Evolutionary conservation across 2,888 invertebrate species (phyloP), one percentile per base, ranked within the genome.

Genomic region (Nomada fabriciana): DNA sequence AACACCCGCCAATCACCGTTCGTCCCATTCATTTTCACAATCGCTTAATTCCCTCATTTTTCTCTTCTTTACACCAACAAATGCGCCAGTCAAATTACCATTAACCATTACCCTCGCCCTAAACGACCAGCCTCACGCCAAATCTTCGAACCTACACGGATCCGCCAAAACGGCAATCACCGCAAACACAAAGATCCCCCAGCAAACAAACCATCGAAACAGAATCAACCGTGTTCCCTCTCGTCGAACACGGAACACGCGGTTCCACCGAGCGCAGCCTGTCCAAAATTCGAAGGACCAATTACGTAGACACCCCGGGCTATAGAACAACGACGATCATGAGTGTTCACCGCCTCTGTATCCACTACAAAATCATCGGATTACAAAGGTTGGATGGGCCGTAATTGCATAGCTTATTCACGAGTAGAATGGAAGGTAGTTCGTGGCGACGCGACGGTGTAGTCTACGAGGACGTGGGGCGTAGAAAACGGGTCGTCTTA

Each of bases 401-500:
- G 86, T 89, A 90, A 91, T 91, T 87, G 89, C 88, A 86, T 80
- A 86, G 79, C 67, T 80, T 85, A 89, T 84, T 89, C 82, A 60
- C 85, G 76, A 69, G 76, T 71, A 73, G 83, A 81, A 81, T 64
- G 71, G 83, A 77, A 76, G 89, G 83, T 87, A 86, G 86, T 70
- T 80, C 53, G 80, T 74, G 65, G 80, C 61, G 67, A 36, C 36
- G 36, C 36, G 36, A 36, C 73, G 47, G 78, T 53, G 64, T 20
- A 15, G 59, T 52, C 25, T 15, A 57, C 76, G 76, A 69, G 50
- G 77, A 61, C 53, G 78, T 72, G 71, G 83, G 79, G 85, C 77
- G 82, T 64, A 65, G 89, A 65, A 89, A 89, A 80, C 84, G 85
- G 89, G 88, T 89, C 88, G 91, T 88, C 88, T 91, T 90, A 91